phyloP scores from a whole-genome alignment of 2,888 invertebrate genomes.

The Cosmopolites sordidus region DNA sequence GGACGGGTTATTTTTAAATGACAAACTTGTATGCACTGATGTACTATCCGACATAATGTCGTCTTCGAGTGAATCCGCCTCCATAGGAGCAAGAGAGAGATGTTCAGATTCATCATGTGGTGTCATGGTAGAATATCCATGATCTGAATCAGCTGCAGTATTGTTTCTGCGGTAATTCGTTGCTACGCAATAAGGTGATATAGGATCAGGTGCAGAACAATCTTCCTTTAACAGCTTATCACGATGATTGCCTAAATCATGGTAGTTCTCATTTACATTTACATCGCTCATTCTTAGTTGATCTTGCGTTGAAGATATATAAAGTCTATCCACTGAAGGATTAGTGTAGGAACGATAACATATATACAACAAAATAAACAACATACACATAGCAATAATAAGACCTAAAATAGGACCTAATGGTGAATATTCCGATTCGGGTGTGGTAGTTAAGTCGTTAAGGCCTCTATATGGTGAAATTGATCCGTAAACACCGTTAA shows the following conservation, averaged over 20 bases:
- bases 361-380: conserved; percentile 78
- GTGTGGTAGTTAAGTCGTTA: conserved; percentile 46
- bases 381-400: conserved; percentile 73
- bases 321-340: conserved; percentile 49
- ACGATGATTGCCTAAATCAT: conserved; percentile 55
- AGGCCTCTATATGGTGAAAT: conserved; percentile 77
- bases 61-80: conserved; percentile 55
- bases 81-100: conserved; percentile 68
- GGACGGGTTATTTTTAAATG: conserved; percentile 41
- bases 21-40: conserved; percentile 54
- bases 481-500: conserved; percentile 80
- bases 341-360: conserved; percentile 71
- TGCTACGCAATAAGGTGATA: conserved; percentile 78
- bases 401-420: conserved; percentile 86
- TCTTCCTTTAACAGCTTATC: conserved; percentile 63
- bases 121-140: conserved; percentile 93
- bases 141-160: conserved; percentile 80
- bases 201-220: conserved; percentile 63
- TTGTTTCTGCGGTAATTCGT: conserved; percentile 74
- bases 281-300: conserved; percentile 69
- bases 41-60: conserved; percentile 59
- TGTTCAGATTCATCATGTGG: conserved; percentile 87
- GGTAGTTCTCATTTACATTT: conserved; percentile 65
- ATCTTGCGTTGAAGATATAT: conserved; percentile 53
- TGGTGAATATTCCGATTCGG: conserved; percentile 61